These are phyloP conservation scores for Acipenser transmontanus DNA, from an alignment of 2,797 vertebrate species.

Conservation along the genomic window DNA sequence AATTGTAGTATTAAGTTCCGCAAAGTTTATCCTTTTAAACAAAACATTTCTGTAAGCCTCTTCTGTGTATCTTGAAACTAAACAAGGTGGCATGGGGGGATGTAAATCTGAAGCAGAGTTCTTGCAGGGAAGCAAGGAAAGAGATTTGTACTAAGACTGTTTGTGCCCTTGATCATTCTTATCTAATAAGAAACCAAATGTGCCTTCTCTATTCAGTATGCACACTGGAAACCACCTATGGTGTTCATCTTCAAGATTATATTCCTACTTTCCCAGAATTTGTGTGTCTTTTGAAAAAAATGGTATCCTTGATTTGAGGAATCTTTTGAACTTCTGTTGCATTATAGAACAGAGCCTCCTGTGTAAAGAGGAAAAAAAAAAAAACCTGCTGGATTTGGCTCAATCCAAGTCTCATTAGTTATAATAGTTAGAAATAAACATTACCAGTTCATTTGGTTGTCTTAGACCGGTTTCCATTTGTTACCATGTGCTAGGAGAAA, in stretches of 20 bases:
- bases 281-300: constrained; percentile 17
- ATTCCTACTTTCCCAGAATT: constrained; percentile 18
- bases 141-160: constrained; percentile 43
- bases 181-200: constrained; percentile 49
- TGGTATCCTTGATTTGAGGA: constrained; percentile 29
- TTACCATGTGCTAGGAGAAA: constrained; percentile 37
- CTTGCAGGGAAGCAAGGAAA: constrained; percentile 28
- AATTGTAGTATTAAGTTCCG: background rate
- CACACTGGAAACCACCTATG: constrained; percentile 25
- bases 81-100: no score
- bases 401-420: constrained; percentile 45
- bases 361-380: constrained; percentile 29
- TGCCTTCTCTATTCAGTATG: constrained; percentile 28
- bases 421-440: constrained; percentile 40
- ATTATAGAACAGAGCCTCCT: constrained; percentile 38
- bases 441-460: constrained; percentile 41
- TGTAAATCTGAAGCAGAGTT: background rate
- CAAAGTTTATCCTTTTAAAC: no score
- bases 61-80: no score
- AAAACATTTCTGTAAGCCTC: no score
- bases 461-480: constrained; percentile 54
- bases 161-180: constrained; percentile 51
- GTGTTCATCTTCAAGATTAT: constrained; percentile 42
- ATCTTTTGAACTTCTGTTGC: constrained; percentile 45
- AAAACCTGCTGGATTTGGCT: constrained; percentile 42